Percentiles rank a stretch among this genome's conserved stretches.
Conservation (phyloP, 2,113 vertebrate species). For the Ptilonorhynchus violaceus region DNA sequence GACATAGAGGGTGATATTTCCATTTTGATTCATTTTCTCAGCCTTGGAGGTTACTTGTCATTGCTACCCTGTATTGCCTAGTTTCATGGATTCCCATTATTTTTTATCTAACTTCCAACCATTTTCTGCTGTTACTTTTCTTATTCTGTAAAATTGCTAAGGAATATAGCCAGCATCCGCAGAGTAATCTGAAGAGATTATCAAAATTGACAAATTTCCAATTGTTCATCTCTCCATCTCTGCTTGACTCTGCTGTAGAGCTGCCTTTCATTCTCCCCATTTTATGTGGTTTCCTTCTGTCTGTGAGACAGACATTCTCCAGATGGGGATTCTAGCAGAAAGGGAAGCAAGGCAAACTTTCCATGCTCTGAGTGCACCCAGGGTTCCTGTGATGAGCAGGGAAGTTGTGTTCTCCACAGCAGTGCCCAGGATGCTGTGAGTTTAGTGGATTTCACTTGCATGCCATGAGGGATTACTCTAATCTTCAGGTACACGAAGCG, state of each 20-base stretch:
- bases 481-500: neutral
- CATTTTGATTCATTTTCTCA: neutral
- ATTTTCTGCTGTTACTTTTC: neutral
- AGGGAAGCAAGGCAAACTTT: neutral
- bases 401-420: neutral
- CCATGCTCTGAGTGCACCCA: neutral
- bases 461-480: neutral
- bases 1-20: neutral
- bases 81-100: neutral
- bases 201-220: neutral
- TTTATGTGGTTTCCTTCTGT: neutral
- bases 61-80: neutral
- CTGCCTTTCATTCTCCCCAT: neutral
- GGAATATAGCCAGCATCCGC: neutral
- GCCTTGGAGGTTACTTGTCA: neutral
- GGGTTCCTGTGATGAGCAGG: neutral
- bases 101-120: neutral
- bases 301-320: neutral
- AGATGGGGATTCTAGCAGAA: neutral
- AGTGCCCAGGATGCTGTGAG: neutral
- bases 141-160: neutral
- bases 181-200: neutral
- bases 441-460: constrained; percentile 7
- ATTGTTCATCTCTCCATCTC: neutral
- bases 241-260: neutral